Conservation (phyloP, 2,888 invertebrate species). For the Eupithecia centaureata region DNA sequence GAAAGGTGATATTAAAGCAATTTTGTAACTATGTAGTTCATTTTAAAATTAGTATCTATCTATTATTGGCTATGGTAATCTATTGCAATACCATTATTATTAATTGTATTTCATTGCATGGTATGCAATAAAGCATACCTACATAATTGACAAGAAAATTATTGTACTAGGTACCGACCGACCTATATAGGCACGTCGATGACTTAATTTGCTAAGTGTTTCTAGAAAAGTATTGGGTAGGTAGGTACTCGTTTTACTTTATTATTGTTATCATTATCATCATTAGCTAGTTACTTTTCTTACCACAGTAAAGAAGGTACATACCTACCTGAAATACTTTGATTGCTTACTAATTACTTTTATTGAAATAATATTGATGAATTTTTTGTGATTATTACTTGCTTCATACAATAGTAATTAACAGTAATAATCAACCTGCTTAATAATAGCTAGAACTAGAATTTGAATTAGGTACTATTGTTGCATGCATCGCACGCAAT, state of each 20-base stretch:
- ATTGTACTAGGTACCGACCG: neutral
- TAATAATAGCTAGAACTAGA: too few species aligned
- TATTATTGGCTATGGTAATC: neutral
- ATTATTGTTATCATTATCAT: neutral
- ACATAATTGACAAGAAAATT: neutral
- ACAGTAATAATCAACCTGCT: too few species aligned
- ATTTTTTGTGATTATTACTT: neutral
- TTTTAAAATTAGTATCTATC: neutral
- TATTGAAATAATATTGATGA: neutral
- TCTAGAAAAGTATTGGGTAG: neutral
- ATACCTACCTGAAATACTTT: too few species aligned
- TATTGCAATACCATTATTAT: too few species aligned
- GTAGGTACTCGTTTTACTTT: neutral
- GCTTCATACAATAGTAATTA: neutral
- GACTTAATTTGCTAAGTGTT: neutral
- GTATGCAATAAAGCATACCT: too few species aligned
- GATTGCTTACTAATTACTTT: too few species aligned
- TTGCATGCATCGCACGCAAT: too few species aligned
- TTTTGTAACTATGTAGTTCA: neutral
- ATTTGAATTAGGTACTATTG: too few species aligned
- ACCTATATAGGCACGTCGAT: neutral
- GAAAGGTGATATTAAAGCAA: constrained; percentile 17
- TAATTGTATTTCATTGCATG: too few species aligned
- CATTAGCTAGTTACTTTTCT: neutral
- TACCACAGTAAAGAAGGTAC: too few species aligned